These are phyloP conservation scores for Eilema caniola DNA, from an alignment of 2,888 invertebrate genomes.

Conservation along the genomic window DNA sequence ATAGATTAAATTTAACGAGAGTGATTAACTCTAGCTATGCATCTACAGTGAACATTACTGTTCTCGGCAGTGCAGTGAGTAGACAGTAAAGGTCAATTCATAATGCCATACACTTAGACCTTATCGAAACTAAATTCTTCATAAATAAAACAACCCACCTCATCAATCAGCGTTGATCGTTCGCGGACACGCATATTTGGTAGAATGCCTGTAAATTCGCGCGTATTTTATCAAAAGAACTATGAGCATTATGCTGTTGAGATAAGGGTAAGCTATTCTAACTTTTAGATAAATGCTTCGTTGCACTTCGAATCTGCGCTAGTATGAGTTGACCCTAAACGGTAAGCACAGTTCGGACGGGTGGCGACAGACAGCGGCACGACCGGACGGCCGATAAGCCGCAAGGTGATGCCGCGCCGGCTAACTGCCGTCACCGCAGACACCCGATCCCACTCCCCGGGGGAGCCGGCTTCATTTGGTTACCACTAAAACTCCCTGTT, in stretches of 20 bases:
- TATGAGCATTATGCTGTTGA: neutral
- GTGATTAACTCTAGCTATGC: slow-evolving; percentile 53
- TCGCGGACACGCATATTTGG: neutral
- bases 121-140: neutral
- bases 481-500: slow-evolving; percentile 52
- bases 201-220: too few species aligned
- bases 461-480: slow-evolving; percentile 61
- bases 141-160: neutral
- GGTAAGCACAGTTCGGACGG: slow-evolving; percentile 47
- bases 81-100: slow-evolving; percentile 24
- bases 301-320: neutral
- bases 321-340: slow-evolving; percentile 4
- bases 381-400: slow-evolving; percentile 75
- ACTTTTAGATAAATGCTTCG: neutral
- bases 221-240: too few species aligned
- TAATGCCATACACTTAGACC: too few species aligned
- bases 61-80: slow-evolving; percentile 34
- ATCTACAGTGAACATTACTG: slow-evolving; percentile 42
- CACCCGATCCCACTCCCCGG: slow-evolving; percentile 42
- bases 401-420: slow-evolving; percentile 70
- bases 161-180: neutral
- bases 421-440: slow-evolving; percentile 65
- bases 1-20: slow-evolving; percentile 45
- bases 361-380: slow-evolving; percentile 54
- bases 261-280: neutral